Evolutionary conservation across 1,140 invertebrate species (phyloP).

Genomic region (Polyergus mexicanus): DNA sequence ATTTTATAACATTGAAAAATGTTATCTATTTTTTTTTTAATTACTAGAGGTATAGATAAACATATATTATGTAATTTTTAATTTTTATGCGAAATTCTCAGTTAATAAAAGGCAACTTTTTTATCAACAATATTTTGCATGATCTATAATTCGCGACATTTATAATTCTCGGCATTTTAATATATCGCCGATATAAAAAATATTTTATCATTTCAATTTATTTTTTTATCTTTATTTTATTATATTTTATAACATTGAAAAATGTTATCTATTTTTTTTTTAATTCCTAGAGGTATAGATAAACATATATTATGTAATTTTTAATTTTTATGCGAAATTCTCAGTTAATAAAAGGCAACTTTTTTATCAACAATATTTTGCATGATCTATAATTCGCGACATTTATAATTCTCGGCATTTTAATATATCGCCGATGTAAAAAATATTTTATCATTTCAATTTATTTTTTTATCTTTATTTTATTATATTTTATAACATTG

Average conservation of each 20-base stretch:
- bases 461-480: background rate
- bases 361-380: background rate
- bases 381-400: too few species aligned
- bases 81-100: background rate
- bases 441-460: background rate
- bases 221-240: background rate
- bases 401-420: too few species aligned
- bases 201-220: background rate
- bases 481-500: background rate
- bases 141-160: too few species aligned
- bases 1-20: background rate
- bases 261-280: conserved; percentile 10
- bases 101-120: background rate
- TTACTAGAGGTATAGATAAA: background rate
- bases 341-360: background rate
- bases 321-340: background rate
- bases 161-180: too few species aligned
- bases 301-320: background rate
- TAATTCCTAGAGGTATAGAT: background rate
- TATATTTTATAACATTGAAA: background rate
- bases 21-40: background rate
- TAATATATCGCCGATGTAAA: background rate
- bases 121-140: background rate
- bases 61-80: background rate
- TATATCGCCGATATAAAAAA: background rate